Conservation (phyloP, 2,888 invertebrate species). For the Meteorus colon region DNA sequence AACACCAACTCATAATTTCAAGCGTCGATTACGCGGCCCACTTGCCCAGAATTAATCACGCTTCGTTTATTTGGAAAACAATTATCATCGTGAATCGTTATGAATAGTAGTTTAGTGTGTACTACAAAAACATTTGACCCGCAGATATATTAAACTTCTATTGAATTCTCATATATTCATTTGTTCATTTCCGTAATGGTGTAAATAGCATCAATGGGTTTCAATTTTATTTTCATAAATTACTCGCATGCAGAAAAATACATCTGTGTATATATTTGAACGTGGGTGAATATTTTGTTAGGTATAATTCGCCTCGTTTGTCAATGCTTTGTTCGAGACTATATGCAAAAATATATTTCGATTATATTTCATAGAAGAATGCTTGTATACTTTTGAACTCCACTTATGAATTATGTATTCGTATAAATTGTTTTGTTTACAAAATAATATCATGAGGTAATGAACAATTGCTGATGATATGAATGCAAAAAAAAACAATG, state of each 20-base stretch:
- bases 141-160: conserved; percentile 9
- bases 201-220: neutral
- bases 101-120: conserved; percentile 13
- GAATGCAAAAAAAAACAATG: too few relatives aligned
- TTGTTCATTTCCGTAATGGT: neutral
- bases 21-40: conserved; percentile 30
- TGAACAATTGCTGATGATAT: too few relatives aligned
- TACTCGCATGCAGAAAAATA: neutral
- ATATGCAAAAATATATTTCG: too few relatives aligned
- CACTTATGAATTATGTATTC: too few relatives aligned
- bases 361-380: too few relatives aligned
- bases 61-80: conserved; percentile 28
- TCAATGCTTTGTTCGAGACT: too few relatives aligned
- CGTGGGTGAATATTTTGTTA: too few relatives aligned
- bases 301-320: too few relatives aligned
- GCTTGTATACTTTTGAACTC: too few relatives aligned
- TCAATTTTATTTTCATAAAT: neutral
- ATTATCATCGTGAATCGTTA: conserved; percentile 23
- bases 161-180: conserved; percentile 10
- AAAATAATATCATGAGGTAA: too few relatives aligned
- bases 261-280: too few relatives aligned
- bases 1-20: conserved; percentile 36
- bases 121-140: conserved; percentile 15
- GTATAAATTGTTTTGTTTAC: too few relatives aligned
- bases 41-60: conserved; percentile 32